These are phyloP conservation scores for Tetramorium alpestre DNA, from an alignment of 1,140 invertebrate species.

Conservation along the genomic window DNA sequence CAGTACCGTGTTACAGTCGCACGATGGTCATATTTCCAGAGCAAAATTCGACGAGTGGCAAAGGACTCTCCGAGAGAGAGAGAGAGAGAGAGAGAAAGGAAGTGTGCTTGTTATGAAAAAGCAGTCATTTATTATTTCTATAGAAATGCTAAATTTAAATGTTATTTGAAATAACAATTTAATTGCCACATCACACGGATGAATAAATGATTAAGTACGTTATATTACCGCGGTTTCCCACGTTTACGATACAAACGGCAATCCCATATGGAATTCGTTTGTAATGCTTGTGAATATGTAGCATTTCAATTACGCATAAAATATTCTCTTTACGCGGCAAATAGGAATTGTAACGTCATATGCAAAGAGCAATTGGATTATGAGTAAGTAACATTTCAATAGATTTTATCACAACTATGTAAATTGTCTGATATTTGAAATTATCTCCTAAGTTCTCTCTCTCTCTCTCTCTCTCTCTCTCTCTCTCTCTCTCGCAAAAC, in stretches of 20 bases:
- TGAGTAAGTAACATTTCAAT: not conserved
- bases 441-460: not conserved
- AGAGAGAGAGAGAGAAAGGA: not conserved
- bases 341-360: slow-evolving; percentile 1
- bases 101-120: not conserved
- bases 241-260: not conserved
- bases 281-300: slow-evolving; percentile 17
- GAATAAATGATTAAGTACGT: slow-evolving; percentile 37
- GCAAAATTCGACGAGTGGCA: not conserved
- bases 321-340: slow-evolving; percentile 23
- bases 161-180: slow-evolving; percentile 38
- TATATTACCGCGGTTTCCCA: not conserved
- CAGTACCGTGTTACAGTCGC: not conserved
- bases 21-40: slow-evolving; percentile 4
- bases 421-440: not conserved
- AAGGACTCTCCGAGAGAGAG: not conserved
- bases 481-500: not conserved
- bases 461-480: not conserved
- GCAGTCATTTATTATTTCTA: not conserved
- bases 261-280: slow-evolving; percentile 24
- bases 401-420: not conserved
- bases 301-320: slow-evolving; percentile 38
- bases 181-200: slow-evolving; percentile 30
- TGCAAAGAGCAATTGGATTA: slow-evolving; percentile 20
- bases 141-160: slow-evolving; percentile 7